Conservation (phyloP, 2,113 vertebrate genomes). For the Calidris pygmaea region DNA sequence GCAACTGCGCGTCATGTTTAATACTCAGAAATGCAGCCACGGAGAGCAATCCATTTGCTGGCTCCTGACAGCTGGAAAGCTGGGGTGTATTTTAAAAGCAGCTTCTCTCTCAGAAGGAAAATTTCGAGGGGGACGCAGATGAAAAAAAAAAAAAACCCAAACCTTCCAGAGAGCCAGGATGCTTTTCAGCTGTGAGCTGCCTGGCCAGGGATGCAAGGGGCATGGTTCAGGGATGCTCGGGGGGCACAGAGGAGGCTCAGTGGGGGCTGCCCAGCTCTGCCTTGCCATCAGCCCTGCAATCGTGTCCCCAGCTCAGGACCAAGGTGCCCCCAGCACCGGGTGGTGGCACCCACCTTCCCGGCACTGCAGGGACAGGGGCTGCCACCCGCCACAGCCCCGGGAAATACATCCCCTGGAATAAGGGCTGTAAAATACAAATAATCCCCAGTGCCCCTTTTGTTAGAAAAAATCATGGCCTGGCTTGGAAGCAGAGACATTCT, state of each 20-base stretch:
- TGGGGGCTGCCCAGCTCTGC: not conserved
- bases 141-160: not conserved
- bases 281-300: fast-evolving
- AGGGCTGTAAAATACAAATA: not conserved
- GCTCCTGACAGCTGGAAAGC: constrained; percentile 46
- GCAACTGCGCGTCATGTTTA: constrained; percentile 5
- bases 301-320: fast-evolving
- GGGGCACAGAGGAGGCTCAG: fast-evolving
- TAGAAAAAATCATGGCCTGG: not conserved
- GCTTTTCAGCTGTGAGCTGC: fast-evolving
- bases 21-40: constrained; percentile 48
- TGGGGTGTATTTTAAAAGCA: not conserved
- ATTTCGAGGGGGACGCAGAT: not conserved
- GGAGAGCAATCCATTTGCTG: constrained; percentile 41
- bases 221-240: not conserved
- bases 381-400: fast-evolving
- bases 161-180: not conserved
- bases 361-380: not conserved
- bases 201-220: fast-evolving
- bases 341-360: not conserved
- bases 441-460: not conserved
- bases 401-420: not conserved
- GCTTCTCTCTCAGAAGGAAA: not conserved
- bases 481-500: not conserved
- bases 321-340: not conserved